phyloP scores from a whole-genome alignment of 1,140 invertebrate species.

The Hyphantria cunea region DNA sequence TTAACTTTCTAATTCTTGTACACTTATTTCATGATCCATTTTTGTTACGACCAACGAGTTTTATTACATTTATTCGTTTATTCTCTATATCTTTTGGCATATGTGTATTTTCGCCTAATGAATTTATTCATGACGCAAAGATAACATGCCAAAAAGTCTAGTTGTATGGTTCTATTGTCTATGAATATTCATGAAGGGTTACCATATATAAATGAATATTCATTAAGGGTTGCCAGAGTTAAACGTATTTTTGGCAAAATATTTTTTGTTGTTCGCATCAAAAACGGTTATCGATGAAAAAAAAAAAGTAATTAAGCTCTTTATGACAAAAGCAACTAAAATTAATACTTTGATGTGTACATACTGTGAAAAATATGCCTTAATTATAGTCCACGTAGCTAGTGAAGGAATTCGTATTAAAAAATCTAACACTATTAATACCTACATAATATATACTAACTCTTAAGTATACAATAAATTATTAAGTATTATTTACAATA shows the following conservation, averaged over 20 bases:
- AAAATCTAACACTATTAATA: slow-evolving; percentile 46
- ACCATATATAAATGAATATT: too few species aligned
- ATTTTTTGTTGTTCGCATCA: slow-evolving; percentile 18
- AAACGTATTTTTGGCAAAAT: not conserved
- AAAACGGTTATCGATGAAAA: slow-evolving; percentile 4
- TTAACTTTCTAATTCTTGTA: slow-evolving; percentile 13
- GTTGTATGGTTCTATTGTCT: not conserved
- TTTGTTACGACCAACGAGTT: slow-evolving; percentile 17
- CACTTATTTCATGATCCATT: not conserved
- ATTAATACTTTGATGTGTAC: slow-evolving; percentile 21
- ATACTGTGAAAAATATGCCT: slow-evolving; percentile 12
- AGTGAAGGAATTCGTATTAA: slow-evolving; percentile 41
- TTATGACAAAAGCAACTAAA: slow-evolving; percentile 30
- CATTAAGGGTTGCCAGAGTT: too few species aligned
- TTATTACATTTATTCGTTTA: not conserved
- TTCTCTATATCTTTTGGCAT: not conserved
- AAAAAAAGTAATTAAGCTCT: slow-evolving; percentile 24
- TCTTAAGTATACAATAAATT: slow-evolving; percentile 68
- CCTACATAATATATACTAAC: slow-evolving; percentile 26
- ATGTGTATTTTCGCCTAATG: not conserved
- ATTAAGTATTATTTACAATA: slow-evolving; percentile 57
- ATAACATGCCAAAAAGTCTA: too few species aligned
- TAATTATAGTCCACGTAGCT: slow-evolving; percentile 19
- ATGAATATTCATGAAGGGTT: not conserved
- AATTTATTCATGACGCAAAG: not conserved